phyloP scores from a whole-genome alignment of 2,888 invertebrate genomes.

The Globia sparganii region DNA sequence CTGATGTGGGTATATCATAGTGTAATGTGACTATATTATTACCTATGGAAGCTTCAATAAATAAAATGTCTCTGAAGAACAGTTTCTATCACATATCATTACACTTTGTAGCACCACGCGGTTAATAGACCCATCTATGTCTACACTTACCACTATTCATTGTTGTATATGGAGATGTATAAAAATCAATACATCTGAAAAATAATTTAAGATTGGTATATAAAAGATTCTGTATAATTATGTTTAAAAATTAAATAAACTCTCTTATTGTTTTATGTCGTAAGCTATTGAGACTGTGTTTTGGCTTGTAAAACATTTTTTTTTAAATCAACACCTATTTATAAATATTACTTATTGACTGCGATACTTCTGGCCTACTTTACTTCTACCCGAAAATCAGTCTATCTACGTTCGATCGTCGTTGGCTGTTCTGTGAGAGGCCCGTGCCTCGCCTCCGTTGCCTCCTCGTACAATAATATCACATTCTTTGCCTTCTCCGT shows the following conservation, averaged over 20 bases:
- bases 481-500: slow-evolving; percentile 84
- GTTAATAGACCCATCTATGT: slow-evolving; percentile 90
- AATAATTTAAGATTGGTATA: slow-evolving; percentile 89
- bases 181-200: slow-evolving; percentile 90
- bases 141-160: slow-evolving; percentile 89
- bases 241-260: slow-evolving; percentile 90
- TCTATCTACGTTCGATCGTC: slow-evolving; percentile 86
- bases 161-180: slow-evolving; percentile 90
- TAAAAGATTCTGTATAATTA: slow-evolving; percentile 89
- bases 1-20: slow-evolving; percentile 81
- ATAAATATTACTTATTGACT: slow-evolving; percentile 85
- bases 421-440: slow-evolving; percentile 82
- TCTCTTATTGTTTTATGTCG: slow-evolving; percentile 87
- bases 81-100: slow-evolving; percentile 90
- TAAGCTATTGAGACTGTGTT: slow-evolving; percentile 88
- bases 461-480: slow-evolving; percentile 88
- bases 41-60: slow-evolving; percentile 89
- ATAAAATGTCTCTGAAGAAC: slow-evolving; percentile 90
- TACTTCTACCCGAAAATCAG: slow-evolving; percentile 90
- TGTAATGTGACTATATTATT: slow-evolving; percentile 84
- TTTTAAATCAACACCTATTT: slow-evolving; percentile 84
- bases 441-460: slow-evolving; percentile 71
- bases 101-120: slow-evolving; percentile 90
- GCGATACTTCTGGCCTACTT: slow-evolving; percentile 86
- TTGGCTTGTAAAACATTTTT: slow-evolving; percentile 85